Base-by-base conservation (phyloP, 2,888 invertebrate species). In the Ecliptopera silaceata region DNA sequence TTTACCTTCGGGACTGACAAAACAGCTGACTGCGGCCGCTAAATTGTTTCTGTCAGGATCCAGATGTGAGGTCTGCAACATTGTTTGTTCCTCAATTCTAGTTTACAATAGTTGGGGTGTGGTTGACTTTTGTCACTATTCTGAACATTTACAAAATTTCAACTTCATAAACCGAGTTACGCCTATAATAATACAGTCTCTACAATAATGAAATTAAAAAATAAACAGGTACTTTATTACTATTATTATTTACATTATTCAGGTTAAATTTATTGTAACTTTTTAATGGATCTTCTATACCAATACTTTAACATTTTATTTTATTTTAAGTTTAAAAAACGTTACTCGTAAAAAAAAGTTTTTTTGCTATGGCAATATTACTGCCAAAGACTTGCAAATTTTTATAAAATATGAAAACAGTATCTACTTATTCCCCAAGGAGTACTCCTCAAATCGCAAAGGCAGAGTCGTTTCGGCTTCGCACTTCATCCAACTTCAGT, bases 61-160 rank as follows among this genome's bases (percentile, higher is more conserved):
- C 80, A 81, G 80, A 82, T 82, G 82, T 71, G 62, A 68, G 66
- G 65, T 61, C 53, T 66, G 74, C 69, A 68, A 75, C 78, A 78
- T 77, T 78, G 75, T 73, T 75, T 72, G 72, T 66, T 69, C 72
- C 70, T 73, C 70, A 77, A 69, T 74, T 70, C 71, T 73, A 77
- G 76, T 80, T 77, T 74, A 75, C 72, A 76, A 65, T 71, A 74
- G 70, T 68, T 69, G 57, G 71, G 70, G 68, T 56, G 66, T 56
- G 59, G 52, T 56, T 75, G 72, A 65, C 59, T 12, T 36, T 11
- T 11, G n/a, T 38, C 43, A 38, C 20, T 48, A 43, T 55, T 54
- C 53, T 54, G 42, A n/a, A 42, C n/a, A 18, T 32, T 18, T 3
- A 34, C 4, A 18, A 29, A 3, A 8, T 3, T 11, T 12, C 13